Percentiles rank a stretch among this genome's conserved stretches.
Conservation (phyloP, 2,888 invertebrate species). For the Darwinula stevensoni region DNA sequence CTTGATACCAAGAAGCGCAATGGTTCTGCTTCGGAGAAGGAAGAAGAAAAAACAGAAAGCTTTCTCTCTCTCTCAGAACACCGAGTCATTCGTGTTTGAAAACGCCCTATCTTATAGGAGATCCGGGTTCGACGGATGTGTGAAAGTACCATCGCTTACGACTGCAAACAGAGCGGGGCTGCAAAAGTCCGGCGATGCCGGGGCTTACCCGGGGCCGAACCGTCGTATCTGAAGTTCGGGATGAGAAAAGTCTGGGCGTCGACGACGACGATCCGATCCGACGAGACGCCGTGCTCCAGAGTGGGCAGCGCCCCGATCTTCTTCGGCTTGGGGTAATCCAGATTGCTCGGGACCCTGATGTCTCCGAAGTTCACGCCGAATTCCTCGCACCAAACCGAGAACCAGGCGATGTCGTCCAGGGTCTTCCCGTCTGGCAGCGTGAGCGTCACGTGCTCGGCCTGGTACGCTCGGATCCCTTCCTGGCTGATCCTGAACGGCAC, state of each 20-base stretch:
- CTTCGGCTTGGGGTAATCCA: conserved; percentile 55
- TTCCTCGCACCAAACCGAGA: conserved; percentile 66
- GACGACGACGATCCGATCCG: conserved; percentile 59
- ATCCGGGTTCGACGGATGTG: too few relatives aligned
- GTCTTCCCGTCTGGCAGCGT: conserved; percentile 63
- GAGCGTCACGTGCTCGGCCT: conserved; percentile 48
- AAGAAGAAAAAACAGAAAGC: too few relatives aligned
- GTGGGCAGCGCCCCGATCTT: conserved; percentile 34
- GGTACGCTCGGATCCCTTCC: conserved; percentile 39
- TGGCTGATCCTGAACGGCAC: conserved; percentile 18
- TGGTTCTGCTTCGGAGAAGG: too few relatives aligned
- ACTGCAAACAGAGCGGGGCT: too few relatives aligned
- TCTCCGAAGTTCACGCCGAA: conserved; percentile 80
- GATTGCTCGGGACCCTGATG: conserved; percentile 35
- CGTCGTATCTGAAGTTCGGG: conserved; percentile 69
- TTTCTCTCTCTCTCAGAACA: too few relatives aligned
- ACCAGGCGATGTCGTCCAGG: conserved; percentile 50
- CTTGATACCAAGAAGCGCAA: too few relatives aligned
- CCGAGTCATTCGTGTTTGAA: too few relatives aligned
- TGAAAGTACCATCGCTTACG: too few relatives aligned
- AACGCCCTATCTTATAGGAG: too few relatives aligned
- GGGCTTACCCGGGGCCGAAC: conserved; percentile 66
- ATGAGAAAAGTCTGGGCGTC: conserved; percentile 74
- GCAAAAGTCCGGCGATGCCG: too few relatives aligned
- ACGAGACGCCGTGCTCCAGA: conserved; percentile 53